Conservation (phyloP, 2,797 vertebrate genomes). For the Parotocinclus haroldoi region DNA sequence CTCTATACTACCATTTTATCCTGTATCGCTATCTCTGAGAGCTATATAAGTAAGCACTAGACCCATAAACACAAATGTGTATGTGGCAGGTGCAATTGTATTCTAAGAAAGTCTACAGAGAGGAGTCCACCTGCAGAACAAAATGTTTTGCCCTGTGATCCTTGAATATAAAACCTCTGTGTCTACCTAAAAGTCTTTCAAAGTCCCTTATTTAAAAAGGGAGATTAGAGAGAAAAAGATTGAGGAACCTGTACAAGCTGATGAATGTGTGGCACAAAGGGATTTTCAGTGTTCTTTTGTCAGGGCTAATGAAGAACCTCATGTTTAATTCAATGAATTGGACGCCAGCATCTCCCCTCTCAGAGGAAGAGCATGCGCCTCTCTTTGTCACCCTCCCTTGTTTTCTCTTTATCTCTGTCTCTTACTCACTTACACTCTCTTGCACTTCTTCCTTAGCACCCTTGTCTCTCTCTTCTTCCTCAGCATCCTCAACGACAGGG, state of each 20-base stretch:
- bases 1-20: too few species aligned
- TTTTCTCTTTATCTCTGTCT: conserved; percentile 38
- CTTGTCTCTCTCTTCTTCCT: conserved; percentile 20
- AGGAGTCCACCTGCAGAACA: conserved; percentile 6
- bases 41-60: too few species aligned
- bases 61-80: too few species aligned
- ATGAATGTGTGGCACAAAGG: conserved; percentile 51
- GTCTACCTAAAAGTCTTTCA: conserved; percentile 59
- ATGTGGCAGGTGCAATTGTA: not conserved
- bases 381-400: conserved; percentile 40
- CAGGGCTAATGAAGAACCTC: conserved; percentile 72
- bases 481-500: conserved; percentile 61
- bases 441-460: conserved; percentile 43
- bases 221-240: conserved; percentile 49
- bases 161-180: conserved; percentile 50
- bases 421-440: conserved; percentile 38
- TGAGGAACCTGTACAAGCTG: conserved; percentile 45
- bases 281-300: conserved; percentile 73
- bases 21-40: too few species aligned
- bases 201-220: conserved; percentile 57
- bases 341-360: conserved; percentile 51
- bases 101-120: not conserved
- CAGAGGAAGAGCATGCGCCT: conserved; percentile 49
- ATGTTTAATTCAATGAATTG: conserved; percentile 82
- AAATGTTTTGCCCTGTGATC: conserved; percentile 24